Conservation (phyloP, 2,888 invertebrate genomes). For the Beris morrisii region DNA sequence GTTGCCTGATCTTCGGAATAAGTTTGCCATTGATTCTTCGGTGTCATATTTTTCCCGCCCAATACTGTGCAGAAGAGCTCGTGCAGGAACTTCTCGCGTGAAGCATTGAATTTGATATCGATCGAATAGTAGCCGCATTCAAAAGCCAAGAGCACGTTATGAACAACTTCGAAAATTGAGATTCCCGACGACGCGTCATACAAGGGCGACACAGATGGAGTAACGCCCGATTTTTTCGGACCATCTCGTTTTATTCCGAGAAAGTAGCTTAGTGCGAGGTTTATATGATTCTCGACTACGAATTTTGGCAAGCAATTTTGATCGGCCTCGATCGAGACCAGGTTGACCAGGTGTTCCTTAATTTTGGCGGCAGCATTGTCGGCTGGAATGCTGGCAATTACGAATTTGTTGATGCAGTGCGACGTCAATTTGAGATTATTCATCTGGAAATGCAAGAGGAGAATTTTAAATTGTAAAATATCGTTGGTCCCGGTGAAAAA, state of each 20-base stretch:
- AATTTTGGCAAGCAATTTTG: slow-evolving; percentile 31
- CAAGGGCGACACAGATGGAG: slow-evolving; percentile 12
- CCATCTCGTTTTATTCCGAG: not conserved
- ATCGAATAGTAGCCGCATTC: slow-evolving; percentile 25
- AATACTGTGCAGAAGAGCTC: slow-evolving; percentile 11
- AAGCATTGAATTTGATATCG: slow-evolving; percentile 21
- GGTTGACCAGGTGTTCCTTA: not conserved
- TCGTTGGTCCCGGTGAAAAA: too few species aligned
- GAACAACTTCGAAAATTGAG: slow-evolving; percentile 29
- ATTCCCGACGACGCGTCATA: slow-evolving; percentile 14
- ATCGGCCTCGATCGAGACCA: slow-evolving; percentile 28
- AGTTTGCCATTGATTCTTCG: slow-evolving; percentile 21
- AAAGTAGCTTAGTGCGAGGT: slow-evolving; percentile 15
- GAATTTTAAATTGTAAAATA: too few species aligned
- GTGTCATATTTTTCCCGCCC: slow-evolving; percentile 23
- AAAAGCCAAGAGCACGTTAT: slow-evolving; percentile 18
- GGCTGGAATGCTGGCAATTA: not conserved
- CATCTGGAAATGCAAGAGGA: slow-evolving; percentile 6
- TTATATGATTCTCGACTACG: slow-evolving; percentile 21
- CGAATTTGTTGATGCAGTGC: slow-evolving; percentile 22
- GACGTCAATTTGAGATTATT: slow-evolving; percentile 23
- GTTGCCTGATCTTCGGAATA: slow-evolving; percentile 15
- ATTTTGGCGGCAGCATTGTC: slow-evolving; percentile 17
- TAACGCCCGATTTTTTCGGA: slow-evolving; percentile 9
- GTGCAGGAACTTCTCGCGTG: slow-evolving; percentile 17